These are phyloP conservation scores for Lepetodrilus schrolli DNA, from an alignment of 2,888 invertebrate genomes.

Conservation along the genomic window DNA sequence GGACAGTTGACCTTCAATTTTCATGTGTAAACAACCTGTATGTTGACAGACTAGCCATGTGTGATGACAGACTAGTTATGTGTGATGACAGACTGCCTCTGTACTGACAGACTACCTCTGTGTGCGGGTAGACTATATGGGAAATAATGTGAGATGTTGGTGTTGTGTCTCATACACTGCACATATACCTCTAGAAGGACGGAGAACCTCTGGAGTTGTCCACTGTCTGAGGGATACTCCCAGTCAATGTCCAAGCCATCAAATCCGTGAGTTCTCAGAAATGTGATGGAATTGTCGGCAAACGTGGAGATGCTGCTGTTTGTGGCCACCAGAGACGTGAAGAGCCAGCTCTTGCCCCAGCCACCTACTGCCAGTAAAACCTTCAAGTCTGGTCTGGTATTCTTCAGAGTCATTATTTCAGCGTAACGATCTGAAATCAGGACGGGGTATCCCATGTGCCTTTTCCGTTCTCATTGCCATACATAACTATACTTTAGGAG, in stretches of 20 bases:
- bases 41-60: too few relatives aligned
- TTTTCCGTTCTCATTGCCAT: too few relatives aligned
- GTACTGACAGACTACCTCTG: too few relatives aligned
- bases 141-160: too few relatives aligned
- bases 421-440: slow-evolving; percentile 32
- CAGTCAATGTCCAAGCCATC: slow-evolving; percentile 92
- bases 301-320: slow-evolving; percentile 19
- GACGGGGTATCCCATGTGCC: too few relatives aligned
- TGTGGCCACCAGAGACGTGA: slow-evolving; percentile 52
- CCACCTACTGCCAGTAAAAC: slow-evolving; percentile 59
- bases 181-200: background rate
- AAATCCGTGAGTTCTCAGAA: slow-evolving; percentile 79
- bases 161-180: too few relatives aligned
- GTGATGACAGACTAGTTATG: too few relatives aligned
- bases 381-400: slow-evolving; percentile 50
- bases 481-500: too few relatives aligned
- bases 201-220: background rate
- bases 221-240: slow-evolving; percentile 84
- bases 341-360: slow-evolving; percentile 65
- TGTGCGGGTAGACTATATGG: too few relatives aligned
- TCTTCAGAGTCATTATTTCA: slow-evolving; percentile 44
- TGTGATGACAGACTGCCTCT: too few relatives aligned
- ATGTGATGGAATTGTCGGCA: slow-evolving; percentile 48
- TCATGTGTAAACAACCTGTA: too few relatives aligned
- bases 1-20: too few relatives aligned